These are phyloP conservation scores for Triops longicaudatus DNA, from an alignment of 1,140 invertebrate genomes.

Conservation along the genomic window DNA sequence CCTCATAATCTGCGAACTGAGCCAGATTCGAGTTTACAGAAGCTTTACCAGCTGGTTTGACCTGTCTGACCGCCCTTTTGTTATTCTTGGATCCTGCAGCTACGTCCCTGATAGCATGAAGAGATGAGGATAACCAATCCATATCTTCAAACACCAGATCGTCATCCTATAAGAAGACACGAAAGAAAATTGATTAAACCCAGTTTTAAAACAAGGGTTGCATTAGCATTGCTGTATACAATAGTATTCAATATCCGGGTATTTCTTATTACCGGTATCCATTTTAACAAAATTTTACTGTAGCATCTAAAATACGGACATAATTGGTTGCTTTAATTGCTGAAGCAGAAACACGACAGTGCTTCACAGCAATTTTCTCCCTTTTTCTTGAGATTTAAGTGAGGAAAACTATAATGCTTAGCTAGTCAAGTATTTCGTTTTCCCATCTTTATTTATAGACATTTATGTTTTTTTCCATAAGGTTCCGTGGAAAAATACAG, in stretches of 20 bases:
- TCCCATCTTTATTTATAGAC: neutral
- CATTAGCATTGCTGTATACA: too few species aligned
- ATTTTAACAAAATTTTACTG: too few species aligned
- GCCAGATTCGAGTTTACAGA: neutral
- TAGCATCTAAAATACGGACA: too few species aligned
- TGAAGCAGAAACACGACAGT: too few species aligned
- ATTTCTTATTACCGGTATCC: too few species aligned
- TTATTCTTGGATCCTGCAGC: neutral
- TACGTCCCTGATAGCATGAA: neutral
- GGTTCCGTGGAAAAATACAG: neutral
- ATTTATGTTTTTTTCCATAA: neutral
- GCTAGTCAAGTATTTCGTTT: too few species aligned
- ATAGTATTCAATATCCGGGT: too few species aligned
- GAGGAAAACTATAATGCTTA: too few species aligned
- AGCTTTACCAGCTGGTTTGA: neutral
- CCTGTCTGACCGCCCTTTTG: neutral
- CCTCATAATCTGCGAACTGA: neutral
- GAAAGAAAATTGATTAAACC: neutral
- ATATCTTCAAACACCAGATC: constrained; percentile 2
- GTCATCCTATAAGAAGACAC: neutral
- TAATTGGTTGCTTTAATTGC: too few species aligned
- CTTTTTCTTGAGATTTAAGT: too few species aligned
- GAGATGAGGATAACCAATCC: neutral
- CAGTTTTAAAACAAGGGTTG: neutral
- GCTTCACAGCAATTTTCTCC: too few species aligned